These are phyloP conservation scores for Mythimna vitellina DNA, from an alignment of 2,888 invertebrate species.

Conservation along the genomic window DNA sequence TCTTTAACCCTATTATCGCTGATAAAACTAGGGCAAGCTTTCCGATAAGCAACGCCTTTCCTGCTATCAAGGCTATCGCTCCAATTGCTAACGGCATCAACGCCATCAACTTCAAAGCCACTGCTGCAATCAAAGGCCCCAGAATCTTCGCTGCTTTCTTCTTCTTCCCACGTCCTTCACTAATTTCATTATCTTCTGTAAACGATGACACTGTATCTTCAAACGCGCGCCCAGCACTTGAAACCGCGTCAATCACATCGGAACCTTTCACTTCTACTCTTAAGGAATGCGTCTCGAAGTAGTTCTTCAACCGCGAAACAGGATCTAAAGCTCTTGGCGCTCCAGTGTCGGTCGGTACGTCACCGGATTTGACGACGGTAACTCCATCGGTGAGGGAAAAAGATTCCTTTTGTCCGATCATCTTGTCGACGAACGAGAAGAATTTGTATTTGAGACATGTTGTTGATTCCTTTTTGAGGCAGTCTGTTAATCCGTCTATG, in stretches of 20 bases:
- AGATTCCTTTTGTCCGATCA: conserved; percentile 94
- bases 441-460: conserved; percentile 96
- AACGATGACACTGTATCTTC: conserved; percentile 93
- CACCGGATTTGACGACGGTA: conserved; percentile 94
- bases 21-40: conserved; percentile 96
- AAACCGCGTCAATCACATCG: conserved; percentile 95
- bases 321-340: conserved; percentile 94
- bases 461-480: conserved; percentile 95
- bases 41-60: conserved; percentile 95
- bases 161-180: conserved; percentile 95
- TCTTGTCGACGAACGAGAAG: conserved; percentile 96
- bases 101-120: conserved; percentile 95
- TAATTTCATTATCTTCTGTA: conserved; percentile 89
- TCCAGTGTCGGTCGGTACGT: conserved; percentile 93
- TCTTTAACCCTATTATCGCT: conserved; percentile 96
- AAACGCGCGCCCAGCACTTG: conserved; percentile 95
- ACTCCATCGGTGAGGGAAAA: conserved; percentile 95
- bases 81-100: conserved; percentile 95
- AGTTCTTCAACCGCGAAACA: conserved; percentile 93
- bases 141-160: conserved; percentile 95
- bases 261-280: conserved; percentile 96
- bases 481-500: conserved; percentile 95
- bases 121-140: conserved; percentile 93
- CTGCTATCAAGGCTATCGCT: conserved; percentile 95
- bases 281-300: conserved; percentile 95